Base-by-base conservation (phyloP, 2,797 vertebrate genomes). In the Molothrus aeneus region DNA sequence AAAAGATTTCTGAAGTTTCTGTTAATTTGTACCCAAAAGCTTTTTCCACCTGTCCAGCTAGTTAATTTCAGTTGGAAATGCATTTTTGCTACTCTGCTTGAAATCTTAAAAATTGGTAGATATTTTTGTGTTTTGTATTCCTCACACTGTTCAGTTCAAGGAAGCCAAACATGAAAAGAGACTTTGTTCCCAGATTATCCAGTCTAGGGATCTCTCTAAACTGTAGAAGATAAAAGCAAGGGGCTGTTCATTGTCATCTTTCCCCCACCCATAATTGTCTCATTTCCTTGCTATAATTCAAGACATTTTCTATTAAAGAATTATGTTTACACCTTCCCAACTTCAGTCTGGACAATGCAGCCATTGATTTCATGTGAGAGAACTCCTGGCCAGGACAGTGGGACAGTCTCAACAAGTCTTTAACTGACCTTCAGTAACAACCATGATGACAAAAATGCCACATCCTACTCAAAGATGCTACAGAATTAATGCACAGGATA, bases 251-350 rank as follows among this genome's bases (percentile, higher is more conserved):
- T 22, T 71, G 15, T 8, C 31, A 65, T 71, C 12, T 40, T 13
- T 47, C 9, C 6, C 8, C 2, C 3, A 31, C 2, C 3, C 9
- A 5, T 10, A 1, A 26, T 7, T 17, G 1, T 28, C 4, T n/a
- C 7, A 31, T 40, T 66, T 65, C 14, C 9, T 42, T 83, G 4
- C 2, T 71, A 31, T 14, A 56, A 51, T 48, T n/a, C 6, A 11
- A 42, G 11, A 32, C 3, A 16, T 10, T 51, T 3, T 28, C 25
- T 86, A 11, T 48, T 81, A 45, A 91, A 71, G 3, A 57, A 65
- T 38, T 50, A 24, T 28, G 1, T 65, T 71, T 64, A 38, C 3
- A 31, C 43, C 50, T 93, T 51, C 45, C 56, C 29, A 71, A 0
- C 11, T 66, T 65, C 51, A 51, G 13, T 59, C 15, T 43, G 7